Evolutionary conservation across 2,888 invertebrate genomes (phyloP), one percentile per base, ranked within the genome.

Genomic region (Morpho achilles): DNA sequence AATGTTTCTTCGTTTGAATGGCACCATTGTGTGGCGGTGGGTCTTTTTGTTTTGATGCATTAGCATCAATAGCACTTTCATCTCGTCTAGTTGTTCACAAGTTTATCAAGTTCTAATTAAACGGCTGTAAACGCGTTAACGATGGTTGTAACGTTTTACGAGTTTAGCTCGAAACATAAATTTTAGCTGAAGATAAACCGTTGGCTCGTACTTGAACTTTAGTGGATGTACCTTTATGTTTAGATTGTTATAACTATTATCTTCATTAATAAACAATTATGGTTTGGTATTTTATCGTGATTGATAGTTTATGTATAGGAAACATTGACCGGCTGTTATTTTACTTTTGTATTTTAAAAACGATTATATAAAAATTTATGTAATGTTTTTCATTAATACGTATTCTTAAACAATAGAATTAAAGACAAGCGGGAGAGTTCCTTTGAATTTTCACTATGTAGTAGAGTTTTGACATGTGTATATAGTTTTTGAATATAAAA

Each of bases 51-150:
- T 75, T 72, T 75, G 69, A 56, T 49, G 63, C 66, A 65, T 73
- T 71, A 67, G 71, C 74, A 75, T 80, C 75, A 75, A 68, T 71
- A 68, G 71, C 72, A 81, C 82, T 84, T 82, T 86, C 82, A 80
- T 84, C 76, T 77, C 64, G 60, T 65, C 67, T 70, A 71, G 74
- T 78, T 77, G 76, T 78, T 76, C 76, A 77, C 75, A 75, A 77
- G 70, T 80, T 80, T 77, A 80, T 72, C 68, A 74, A 75, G 73
- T 77, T 80, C 75, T 85, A 87, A 87, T 87, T 85, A 84, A 80
- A 76, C 78, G 75, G 74, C 73, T 73, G 74, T 82, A 74, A 81
- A 79, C 71, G 72, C 69, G 70, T 76, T 78, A 76, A 77, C 70
- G 70, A 62, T 64, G 64, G 68, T 65, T 72, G 75, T 85, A 82